phyloP scores from a whole-genome alignment of 2,797 vertebrate species.

The Rhincodon typus region DNA sequence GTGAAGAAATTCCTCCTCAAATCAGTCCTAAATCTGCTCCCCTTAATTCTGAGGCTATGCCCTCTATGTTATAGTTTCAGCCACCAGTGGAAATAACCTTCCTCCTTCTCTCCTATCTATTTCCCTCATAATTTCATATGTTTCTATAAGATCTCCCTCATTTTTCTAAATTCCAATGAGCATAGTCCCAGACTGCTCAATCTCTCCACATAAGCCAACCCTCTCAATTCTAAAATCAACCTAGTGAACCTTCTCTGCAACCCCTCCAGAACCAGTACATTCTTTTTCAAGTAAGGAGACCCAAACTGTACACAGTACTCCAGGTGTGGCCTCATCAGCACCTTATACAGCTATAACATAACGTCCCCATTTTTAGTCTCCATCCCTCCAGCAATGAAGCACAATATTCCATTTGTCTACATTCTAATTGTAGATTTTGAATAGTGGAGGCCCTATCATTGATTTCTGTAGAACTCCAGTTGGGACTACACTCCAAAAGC shows the following conservation, averaged over 20 bases:
- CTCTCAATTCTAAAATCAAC: neutral
- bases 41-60: neutral
- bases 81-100: neutral
- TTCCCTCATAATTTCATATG: neutral
- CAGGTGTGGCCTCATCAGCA: neutral
- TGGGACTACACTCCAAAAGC: too few relatives aligned
- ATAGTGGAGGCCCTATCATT: neutral
- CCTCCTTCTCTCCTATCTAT: neutral
- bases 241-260: neutral
- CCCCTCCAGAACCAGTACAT: neutral
- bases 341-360: neutral
- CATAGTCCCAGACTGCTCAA: neutral
- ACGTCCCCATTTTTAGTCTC: neutral
- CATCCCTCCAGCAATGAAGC: neutral
- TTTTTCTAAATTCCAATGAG: neutral
- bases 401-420: neutral
- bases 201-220: neutral
- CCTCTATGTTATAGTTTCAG: neutral
- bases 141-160: neutral
- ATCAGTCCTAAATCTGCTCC: too few relatives aligned
- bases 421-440: neutral
- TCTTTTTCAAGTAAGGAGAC: neutral
- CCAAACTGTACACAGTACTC: neutral
- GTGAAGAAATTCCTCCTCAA: too few relatives aligned
- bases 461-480: neutral